phyloP scores from a whole-genome alignment of 2,113 vertebrate species.

The Rostratula benghalensis region DNA sequence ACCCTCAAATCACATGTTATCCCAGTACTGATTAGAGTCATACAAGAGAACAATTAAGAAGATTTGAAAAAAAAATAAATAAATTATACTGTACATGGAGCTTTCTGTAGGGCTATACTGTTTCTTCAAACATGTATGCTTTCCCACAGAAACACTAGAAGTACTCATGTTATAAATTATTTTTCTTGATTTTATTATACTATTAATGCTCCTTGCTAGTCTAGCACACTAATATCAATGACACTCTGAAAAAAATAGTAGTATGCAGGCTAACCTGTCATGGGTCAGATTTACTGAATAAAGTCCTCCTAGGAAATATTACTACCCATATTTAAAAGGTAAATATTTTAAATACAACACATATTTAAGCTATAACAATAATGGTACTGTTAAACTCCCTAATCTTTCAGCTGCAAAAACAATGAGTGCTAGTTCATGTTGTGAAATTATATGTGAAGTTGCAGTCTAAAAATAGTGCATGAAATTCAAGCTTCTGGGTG shows the following conservation, averaged over 20 bases:
- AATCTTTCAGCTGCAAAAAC: not conserved
- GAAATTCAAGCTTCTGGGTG: not conserved
- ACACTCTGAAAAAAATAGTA: not conserved
- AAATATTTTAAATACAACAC: not conserved
- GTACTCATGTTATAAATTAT: not conserved
- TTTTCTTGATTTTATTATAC: not conserved
- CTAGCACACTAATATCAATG: not conserved
- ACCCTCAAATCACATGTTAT: not conserved
- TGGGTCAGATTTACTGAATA: not conserved
- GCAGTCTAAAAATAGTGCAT: not conserved
- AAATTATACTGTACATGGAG: rapidly evolving
- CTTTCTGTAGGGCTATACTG: not conserved
- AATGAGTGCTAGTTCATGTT: not conserved
- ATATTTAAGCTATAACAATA: not conserved
- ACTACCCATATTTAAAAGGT: not conserved
- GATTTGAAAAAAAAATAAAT: not conserved
- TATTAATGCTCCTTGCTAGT: not conserved
- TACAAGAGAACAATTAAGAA: not conserved
- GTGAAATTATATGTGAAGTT: not conserved
- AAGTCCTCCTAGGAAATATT: not conserved
- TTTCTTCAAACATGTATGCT: not conserved
- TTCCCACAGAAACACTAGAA: not conserved
- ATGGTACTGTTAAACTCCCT: not conserved
- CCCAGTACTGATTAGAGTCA: not conserved
- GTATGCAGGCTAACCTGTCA: not conserved